phyloP scores from a whole-genome alignment of 2,888 invertebrate genomes.

The Conomelus anceps region DNA sequence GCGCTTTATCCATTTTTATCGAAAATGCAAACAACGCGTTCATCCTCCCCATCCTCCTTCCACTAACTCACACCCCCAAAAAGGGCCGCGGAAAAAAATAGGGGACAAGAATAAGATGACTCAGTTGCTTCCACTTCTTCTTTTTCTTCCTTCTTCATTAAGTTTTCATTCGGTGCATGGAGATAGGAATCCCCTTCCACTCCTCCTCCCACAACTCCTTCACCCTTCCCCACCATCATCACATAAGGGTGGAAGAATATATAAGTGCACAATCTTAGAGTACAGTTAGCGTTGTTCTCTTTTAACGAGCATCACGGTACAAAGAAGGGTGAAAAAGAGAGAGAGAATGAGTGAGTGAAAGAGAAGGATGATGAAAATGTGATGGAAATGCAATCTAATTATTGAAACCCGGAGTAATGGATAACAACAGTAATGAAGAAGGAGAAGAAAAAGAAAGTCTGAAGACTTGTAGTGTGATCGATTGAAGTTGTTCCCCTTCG shows the following conservation, averaged over 20 bases:
- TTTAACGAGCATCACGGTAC: background rate
- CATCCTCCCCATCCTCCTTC: background rate
- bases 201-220: too few relatives aligned
- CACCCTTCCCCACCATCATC: background rate
- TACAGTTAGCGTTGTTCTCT: background rate
- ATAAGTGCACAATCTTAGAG: background rate
- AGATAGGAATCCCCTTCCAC: conserved; percentile 3
- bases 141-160: conserved; percentile 15
- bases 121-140: conserved; percentile 15
- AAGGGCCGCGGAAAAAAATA: background rate
- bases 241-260: background rate
- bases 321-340: background rate
- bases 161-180: conserved; percentile 25
- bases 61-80: background rate
- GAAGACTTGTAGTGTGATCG: background rate
- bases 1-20: conserved; percentile 6
- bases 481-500: too few relatives aligned
- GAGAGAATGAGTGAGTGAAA: background rate
- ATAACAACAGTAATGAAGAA: conserved; percentile 17
- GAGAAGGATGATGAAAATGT: background rate
- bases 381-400: conserved; percentile 17
- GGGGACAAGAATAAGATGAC: conserved; percentile 17
- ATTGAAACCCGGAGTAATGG: background rate
- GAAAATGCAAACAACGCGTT: background rate
- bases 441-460: background rate